phyloP scores from a whole-genome alignment of 1,140 invertebrate genomes.

The Drosophila rhopaloa region DNA sequence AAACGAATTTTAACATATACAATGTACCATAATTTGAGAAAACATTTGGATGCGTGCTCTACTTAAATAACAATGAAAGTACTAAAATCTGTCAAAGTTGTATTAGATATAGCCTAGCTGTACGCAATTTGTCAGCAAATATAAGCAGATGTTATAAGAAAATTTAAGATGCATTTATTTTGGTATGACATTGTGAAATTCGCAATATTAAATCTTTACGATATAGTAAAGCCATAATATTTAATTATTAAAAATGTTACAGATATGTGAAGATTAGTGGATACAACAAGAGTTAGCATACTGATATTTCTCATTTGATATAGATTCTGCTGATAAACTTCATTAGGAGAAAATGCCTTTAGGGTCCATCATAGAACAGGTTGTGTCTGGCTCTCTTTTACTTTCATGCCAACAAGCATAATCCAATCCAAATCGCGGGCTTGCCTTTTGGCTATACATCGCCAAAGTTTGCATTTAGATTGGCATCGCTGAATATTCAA shows the following conservation, averaged over 20 bases:
- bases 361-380: conserved; percentile 20
- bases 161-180: background rate
- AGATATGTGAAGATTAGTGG: too few species aligned
- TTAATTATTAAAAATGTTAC: background rate
- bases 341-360: conserved; percentile 11
- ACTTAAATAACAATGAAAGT: background rate
- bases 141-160: conserved; percentile 25
- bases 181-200: background rate
- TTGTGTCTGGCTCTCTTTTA: conserved; percentile 40
- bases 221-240: background rate
- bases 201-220: background rate
- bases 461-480: conserved; percentile 32
- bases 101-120: conserved; percentile 22
- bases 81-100: conserved; percentile 14
- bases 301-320: background rate
- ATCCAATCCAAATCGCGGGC: conserved; percentile 25
- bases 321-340: background rate
- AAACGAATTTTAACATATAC: background rate
- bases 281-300: background rate
- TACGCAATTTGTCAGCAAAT: conserved; percentile 14
- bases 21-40: background rate
- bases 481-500: conserved; percentile 62
- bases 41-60: background rate
- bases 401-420: conserved; percentile 41
- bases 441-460: conserved; percentile 21